Evolutionary conservation across 2,888 invertebrate species (phyloP).

Genomic region (Diaprepes abbreviatus): DNA sequence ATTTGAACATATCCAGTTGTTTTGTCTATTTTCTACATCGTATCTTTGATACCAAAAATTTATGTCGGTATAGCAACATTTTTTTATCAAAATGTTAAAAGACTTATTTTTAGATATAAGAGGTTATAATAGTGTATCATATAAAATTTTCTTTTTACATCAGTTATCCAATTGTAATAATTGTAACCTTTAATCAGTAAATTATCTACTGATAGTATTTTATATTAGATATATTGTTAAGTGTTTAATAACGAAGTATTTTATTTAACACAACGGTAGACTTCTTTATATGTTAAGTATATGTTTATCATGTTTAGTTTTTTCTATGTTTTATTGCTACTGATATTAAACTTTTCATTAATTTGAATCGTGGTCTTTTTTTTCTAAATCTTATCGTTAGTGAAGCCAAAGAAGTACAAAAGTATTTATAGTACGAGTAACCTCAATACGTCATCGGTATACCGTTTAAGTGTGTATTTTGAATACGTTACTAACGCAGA

Average conservation of each 20-base stretch:
- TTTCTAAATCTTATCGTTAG: no score
- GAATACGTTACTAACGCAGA: no score
- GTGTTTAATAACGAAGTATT: not conserved
- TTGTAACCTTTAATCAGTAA: not conserved
- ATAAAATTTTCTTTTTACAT: not conserved
- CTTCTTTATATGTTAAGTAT: slow-evolving; percentile 10
- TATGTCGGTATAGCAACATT: not conserved
- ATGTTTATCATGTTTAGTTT: slow-evolving; percentile 18
- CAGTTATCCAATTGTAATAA: not conserved
- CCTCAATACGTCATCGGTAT: no score
- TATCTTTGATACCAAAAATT: slow-evolving; percentile 21
- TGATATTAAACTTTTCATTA: slow-evolving; percentile 52
- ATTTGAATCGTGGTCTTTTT: not conserved
- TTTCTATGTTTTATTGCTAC: slow-evolving; percentile 50
- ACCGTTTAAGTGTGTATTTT: no score
- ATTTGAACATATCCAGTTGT: not conserved
- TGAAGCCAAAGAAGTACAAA: no score
- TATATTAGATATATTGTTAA: slow-evolving; percentile 9
- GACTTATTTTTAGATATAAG: slow-evolving; percentile 3
- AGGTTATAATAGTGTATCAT: not conserved
- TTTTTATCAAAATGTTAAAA: slow-evolving; percentile 3
- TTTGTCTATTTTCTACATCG: not conserved
- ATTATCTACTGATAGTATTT: slow-evolving; percentile 10
- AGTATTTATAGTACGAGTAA: no score
- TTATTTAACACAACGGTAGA: slow-evolving; percentile 4